Evolutionary conservation across 2,797 vertebrate genomes (phyloP).

Genomic region (Carduelis carduelis): DNA sequence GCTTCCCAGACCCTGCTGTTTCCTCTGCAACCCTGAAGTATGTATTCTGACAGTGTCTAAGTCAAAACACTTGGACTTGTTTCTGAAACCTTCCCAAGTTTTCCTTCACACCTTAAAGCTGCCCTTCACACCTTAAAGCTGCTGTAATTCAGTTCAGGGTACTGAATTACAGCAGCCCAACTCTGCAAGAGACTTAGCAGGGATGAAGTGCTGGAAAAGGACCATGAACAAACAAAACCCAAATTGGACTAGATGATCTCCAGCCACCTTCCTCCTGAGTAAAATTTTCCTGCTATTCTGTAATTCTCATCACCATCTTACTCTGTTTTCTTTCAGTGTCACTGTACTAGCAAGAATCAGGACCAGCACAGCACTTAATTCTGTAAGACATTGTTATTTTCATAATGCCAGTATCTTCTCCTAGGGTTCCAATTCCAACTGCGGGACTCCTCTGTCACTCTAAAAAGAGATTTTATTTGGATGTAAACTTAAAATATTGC

Average conservation of each 20-base stretch:
- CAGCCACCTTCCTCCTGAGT: background rate
- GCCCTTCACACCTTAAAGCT: background rate
- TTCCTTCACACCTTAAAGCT: background rate
- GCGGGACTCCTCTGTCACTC: accelerated
- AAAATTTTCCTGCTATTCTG: background rate
- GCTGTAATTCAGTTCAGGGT: background rate
- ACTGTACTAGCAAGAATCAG: background rate
- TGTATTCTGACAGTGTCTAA: background rate
- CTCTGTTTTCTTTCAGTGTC: background rate
- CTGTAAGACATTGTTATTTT: background rate
- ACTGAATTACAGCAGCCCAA: background rate
- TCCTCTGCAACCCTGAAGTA: background rate
- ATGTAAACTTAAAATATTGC: background rate
- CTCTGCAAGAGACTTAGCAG: background rate
- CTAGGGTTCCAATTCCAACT: background rate
- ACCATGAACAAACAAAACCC: background rate
- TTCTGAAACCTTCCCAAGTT: background rate
- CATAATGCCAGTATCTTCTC: background rate
- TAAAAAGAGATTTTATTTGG: background rate
- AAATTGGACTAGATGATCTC: background rate
- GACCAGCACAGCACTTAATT: background rate
- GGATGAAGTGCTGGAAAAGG: accelerated
- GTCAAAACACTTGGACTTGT: accelerated
- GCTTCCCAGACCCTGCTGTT: background rate
- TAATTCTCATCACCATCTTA: background rate